Base-by-base conservation (phyloP, 1,140 invertebrate species). In the Protaetia brevitarsis region DNA sequence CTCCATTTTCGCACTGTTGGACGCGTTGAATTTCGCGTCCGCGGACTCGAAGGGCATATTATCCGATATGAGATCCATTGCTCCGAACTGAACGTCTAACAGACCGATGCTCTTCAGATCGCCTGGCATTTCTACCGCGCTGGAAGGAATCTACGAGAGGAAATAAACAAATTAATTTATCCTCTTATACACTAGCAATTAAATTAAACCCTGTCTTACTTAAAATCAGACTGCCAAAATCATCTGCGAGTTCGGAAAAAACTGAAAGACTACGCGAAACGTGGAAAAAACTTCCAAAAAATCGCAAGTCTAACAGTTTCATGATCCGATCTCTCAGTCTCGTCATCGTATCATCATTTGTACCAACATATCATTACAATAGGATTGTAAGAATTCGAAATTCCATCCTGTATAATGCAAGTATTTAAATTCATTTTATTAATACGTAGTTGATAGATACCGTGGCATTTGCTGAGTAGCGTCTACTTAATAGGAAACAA, bases 121-220 rank as follows among this genome's bases (percentile, higher is more conserved):
- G 59, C 92, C 93, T 0, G 89, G 95, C 95, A 98, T 98, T 79
- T 97, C 95, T 27, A 98, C 95, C 51, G 95, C 95, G 66, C 88
- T 92, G 13, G 93, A 87, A 30, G 95, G 95, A 72, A 98, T 97
- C 88, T 91, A 73, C 16, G 79, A 77, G 36, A 11, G 3, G 4
- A 62, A 8, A 36, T 13, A 62, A 62, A n/a, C n/a, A n/a, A n/a
- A 60, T 1, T n/a, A 10, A 8, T 28, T 60, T 29, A 29, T n/a
- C n/a, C n/a, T n/a, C n/a, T n/a, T n/a, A n/a, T n/a, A n/a, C n/a
- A n/a, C n/a, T n/a, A n/a, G n/a, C n/a, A n/a, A n/a, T n/a, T n/a
- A n/a, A n/a, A n/a, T n/a, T n/a, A n/a, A n/a, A 27, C 10, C 13
- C 23, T 67, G 11, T 16, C 5, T 29, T 60, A 27, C 23, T 63